Evolutionary conservation across 2,797 vertebrate genomes (phyloP).

Genomic region (Bovichtus variegatus): DNA sequence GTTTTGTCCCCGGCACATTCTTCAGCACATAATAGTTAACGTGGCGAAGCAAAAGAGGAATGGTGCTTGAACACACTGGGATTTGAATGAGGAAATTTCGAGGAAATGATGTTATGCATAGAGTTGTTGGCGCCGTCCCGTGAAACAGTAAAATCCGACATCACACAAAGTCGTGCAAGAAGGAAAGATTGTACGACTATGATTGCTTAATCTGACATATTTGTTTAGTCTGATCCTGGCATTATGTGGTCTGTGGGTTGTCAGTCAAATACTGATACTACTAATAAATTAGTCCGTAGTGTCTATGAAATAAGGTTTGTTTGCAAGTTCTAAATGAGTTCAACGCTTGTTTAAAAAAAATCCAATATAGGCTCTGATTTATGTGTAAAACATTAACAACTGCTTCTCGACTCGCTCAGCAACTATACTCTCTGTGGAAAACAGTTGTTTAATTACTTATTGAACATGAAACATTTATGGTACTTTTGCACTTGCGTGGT

Average conservation of each 20-base stretch:
- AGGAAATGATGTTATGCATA: too few relatives aligned
- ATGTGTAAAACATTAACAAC: conserved; percentile 31
- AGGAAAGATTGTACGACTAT: too few relatives aligned
- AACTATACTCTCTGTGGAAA: conserved; percentile 3
- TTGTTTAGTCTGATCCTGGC: not conserved
- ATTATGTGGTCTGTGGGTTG: too few relatives aligned
- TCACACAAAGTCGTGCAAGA: too few relatives aligned
- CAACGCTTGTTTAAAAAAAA: conserved; percentile 22
- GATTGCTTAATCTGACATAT: too few relatives aligned
- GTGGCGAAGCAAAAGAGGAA: not conserved
- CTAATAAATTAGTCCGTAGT: not conserved
- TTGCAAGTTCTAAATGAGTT: not conserved
- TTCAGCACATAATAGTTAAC: not conserved
- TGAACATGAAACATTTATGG: conserved; percentile 14
- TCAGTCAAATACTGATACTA: not conserved
- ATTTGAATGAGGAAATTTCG: too few relatives aligned
- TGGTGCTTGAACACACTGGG: too few relatives aligned
- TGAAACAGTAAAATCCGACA: too few relatives aligned
- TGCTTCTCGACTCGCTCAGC: not conserved
- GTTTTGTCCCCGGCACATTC: not conserved
- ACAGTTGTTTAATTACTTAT: conserved; percentile 13
- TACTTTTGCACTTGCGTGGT: conserved; percentile 25
- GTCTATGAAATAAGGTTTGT: not conserved
- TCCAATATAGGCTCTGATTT: conserved; percentile 17
- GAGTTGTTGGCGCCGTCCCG: too few relatives aligned